phyloP scores from a whole-genome alignment of 1,140 invertebrate species.

The Arion vulgaris region DNA sequence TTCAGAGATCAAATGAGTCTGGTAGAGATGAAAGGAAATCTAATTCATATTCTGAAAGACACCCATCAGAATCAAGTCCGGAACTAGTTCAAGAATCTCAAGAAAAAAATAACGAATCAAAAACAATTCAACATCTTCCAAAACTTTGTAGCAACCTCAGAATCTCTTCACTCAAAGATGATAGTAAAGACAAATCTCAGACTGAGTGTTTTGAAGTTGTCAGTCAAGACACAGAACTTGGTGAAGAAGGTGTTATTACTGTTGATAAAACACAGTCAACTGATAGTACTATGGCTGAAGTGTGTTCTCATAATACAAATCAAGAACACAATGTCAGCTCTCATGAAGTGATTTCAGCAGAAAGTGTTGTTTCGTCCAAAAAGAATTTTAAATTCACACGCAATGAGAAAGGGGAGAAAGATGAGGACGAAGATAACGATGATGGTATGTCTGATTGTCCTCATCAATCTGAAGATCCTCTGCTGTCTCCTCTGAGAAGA shows the following conservation, averaged over 20 bases:
- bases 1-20: too few species aligned
- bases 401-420: neutral
- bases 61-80: neutral
- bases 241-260: neutral
- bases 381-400: neutral
- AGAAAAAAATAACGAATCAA: too few species aligned
- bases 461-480: neutral
- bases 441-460: neutral
- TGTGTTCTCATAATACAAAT: neutral
- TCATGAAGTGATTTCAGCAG: neutral
- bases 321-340: neutral
- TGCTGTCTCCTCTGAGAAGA: conserved; percentile 7
- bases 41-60: neutral
- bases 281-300: neutral
- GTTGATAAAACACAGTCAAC: neutral
- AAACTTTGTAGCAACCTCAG: neutral
- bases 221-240: neutral
- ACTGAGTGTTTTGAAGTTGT: neutral
- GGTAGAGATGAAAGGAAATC: too few species aligned
- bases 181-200: neutral
- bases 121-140: neutral
- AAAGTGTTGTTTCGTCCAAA: neutral
- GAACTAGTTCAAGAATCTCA: neutral
- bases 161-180: neutral
- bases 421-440: neutral